phyloP scores from a whole-genome alignment of 2,113 vertebrate species.

The Gopherus evgoodei region DNA sequence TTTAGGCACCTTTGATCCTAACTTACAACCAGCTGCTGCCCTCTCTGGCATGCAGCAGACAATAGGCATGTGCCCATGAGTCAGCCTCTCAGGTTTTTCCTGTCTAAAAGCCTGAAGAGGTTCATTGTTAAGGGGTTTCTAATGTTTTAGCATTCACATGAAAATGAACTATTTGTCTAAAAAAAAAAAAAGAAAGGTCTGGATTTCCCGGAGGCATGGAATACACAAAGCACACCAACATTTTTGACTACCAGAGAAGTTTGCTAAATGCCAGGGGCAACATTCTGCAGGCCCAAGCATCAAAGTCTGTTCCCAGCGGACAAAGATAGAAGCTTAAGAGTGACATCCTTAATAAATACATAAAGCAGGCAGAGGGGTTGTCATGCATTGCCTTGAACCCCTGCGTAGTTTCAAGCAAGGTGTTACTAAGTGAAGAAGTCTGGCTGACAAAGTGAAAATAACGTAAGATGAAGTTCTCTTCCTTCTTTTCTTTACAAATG shows the following conservation, averaged over 20 bases:
- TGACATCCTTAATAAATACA: background rate
- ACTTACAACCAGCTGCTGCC: fast-evolving
- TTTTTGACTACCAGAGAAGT: background rate
- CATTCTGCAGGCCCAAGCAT: background rate
- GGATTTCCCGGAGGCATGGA: background rate
- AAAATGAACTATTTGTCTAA: background rate
- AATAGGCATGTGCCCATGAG: background rate
- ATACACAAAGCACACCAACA: background rate
- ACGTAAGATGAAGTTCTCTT: background rate
- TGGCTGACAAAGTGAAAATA: background rate
- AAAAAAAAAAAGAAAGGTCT: background rate
- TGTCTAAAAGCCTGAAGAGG: background rate
- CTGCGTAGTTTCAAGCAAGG: fast-evolving
- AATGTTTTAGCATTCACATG: background rate
- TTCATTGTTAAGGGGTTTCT: background rate
- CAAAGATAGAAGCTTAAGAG: background rate
- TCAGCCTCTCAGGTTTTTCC: fast-evolving
- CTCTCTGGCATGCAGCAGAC: fast-evolving
- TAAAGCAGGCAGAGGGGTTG: background rate
- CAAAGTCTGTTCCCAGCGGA: background rate
- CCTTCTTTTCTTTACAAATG: background rate
- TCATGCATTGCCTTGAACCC: fast-evolving
- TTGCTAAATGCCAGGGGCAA: background rate
- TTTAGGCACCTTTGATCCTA: background rate
- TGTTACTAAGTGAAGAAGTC: background rate